phyloP scores from a whole-genome alignment of 2,888 invertebrate species.

The Lutraria lutraria region DNA sequence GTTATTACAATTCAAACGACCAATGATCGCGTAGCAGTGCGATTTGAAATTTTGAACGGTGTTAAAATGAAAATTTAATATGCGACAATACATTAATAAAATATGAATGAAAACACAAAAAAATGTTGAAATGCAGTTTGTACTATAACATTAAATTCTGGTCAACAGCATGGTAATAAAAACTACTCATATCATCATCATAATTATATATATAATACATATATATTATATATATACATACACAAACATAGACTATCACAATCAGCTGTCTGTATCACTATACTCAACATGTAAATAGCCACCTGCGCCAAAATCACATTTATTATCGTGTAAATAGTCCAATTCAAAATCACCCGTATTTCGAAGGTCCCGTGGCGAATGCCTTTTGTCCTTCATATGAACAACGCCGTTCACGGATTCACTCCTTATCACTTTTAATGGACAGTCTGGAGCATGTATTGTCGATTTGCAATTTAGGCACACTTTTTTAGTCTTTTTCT shows the following conservation, averaged over 20 bases:
- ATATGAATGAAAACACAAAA: neutral
- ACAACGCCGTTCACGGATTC: slow-evolving; percentile 81
- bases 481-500: slow-evolving; percentile 85
- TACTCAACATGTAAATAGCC: slow-evolving; percentile 82
- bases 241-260: slow-evolving; percentile 26
- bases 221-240: neutral
- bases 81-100: neutral
- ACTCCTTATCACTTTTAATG: slow-evolving; percentile 55
- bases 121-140: neutral
- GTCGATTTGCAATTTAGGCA: slow-evolving; percentile 77
- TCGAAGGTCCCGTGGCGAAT: slow-evolving; percentile 64
- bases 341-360: slow-evolving; percentile 73
- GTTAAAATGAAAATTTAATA: neutral
- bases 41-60: no score
- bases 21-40: no score
- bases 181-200: neutral
- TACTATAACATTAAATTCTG: neutral
- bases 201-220: no score
- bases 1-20: no score
- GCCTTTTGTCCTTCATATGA: slow-evolving; percentile 76
- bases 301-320: slow-evolving; percentile 76
- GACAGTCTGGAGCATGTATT: slow-evolving; percentile 60
- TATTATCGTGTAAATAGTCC: slow-evolving; percentile 72
- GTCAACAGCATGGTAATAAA: slow-evolving; percentile 13
- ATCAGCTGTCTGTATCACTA: slow-evolving; percentile 82